Evolutionary conservation across 2,888 invertebrate genomes (phyloP), one percentile per base, ranked within the genome.

Genomic region (Ormyrus pomaceus): DNA sequence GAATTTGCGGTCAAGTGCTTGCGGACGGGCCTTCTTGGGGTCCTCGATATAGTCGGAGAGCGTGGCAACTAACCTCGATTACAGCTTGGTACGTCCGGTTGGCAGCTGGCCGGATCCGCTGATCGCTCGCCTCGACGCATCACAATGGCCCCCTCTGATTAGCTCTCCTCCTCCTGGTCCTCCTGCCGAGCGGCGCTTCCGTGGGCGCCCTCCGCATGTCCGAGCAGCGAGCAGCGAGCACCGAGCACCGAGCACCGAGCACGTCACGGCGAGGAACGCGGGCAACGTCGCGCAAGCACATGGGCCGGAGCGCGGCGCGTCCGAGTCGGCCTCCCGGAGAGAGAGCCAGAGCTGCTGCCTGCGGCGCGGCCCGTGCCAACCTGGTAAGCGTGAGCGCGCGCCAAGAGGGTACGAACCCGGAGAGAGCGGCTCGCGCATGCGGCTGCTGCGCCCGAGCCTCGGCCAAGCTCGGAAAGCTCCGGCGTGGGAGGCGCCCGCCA

Each of bases 1-100:
- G 61, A 7, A 11, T 62, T 19, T 45, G 19, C 19, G 45, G 10
- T 11, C 46, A 8, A 45, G 58, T 11, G 19, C 2, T 8, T 34
- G 53, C 8, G 11, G 34, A 6, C 59, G 10, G 5, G 51, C 50
- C 34, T 34, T 34, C 34, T 34, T 4, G 34, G 34, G 19, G 19
- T 1, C 19, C 19, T 46, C 56, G 34, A 66, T 46, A 73, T 69
- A 34, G 34, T 3, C 34, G 69, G 34, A 34, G 34, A 34, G 66
- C 59, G 74, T 56, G 59, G 65, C 77, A 84, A 84, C 85, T 85
- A 87, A 87, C 87, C 87, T 87, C 84, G 86, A 86, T 87, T 86
- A 85, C 82, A 79, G 85, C 86, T 86, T 86, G 84, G 86, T 84
- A 84, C 86, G 84, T 86, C 85, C 85, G 84, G 83, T 86, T 85